These are phyloP conservation scores for Oryzias curvinotus DNA, from an alignment of 2,113 vertebrate genomes.

Conservation along the genomic window DNA sequence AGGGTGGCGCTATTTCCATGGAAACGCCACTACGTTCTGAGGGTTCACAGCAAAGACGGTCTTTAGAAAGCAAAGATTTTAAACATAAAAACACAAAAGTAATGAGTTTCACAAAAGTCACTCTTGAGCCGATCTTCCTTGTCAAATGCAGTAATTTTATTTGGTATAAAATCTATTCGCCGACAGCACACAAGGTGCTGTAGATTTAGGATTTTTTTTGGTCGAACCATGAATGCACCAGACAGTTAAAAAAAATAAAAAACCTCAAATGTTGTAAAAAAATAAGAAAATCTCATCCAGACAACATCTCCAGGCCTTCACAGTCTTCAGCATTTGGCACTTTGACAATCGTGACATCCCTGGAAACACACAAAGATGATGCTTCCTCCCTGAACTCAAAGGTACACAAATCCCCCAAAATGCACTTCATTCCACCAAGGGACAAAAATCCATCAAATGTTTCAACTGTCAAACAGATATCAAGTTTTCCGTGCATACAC, in stretches of 20 bases:
- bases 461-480: too few species aligned
- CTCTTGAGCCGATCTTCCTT: slow-evolving; percentile 8
- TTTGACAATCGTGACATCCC: slow-evolving; percentile 33
- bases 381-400: slow-evolving; percentile 1
- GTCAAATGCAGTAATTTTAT: slow-evolving; percentile 60
- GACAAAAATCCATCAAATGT: too few species aligned
- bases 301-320: slow-evolving; percentile 17
- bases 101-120: background rate
- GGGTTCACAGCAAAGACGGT: background rate
- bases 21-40: background rate
- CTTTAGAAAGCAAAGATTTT: background rate
- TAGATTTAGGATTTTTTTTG: slow-evolving; percentile 3
- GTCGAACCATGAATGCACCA: slow-evolving; percentile 28
- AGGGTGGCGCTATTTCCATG: slow-evolving; percentile 65
- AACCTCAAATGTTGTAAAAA: slow-evolving; percentile 5
- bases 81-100: background rate
- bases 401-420: too few species aligned
- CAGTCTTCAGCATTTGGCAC: slow-evolving; percentile 42
- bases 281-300: slow-evolving; percentile 15
- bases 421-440: too few species aligned
- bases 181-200: slow-evolving; percentile 52
- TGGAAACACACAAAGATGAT: background rate
- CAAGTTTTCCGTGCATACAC: background rate
- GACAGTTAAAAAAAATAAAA: slow-evolving; percentile 2
- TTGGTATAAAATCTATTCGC: slow-evolving; percentile 65